A percentile compares a stretch with the other conserved stretches of the same genome.
phyloP scores from a whole-genome alignment of 2,888 invertebrate genomes.

The Copidosoma aretas region DNA sequence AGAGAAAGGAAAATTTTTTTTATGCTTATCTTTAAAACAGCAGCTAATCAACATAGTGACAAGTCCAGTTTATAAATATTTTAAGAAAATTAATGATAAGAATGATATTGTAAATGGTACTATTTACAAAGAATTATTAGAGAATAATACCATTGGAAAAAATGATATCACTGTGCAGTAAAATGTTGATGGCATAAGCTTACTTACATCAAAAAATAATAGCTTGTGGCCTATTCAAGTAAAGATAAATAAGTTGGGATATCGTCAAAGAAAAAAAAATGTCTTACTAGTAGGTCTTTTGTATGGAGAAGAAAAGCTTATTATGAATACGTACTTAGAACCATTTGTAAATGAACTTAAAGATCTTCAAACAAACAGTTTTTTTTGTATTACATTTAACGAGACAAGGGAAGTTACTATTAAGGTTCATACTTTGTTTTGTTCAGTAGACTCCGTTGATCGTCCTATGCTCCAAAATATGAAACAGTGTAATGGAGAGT shows the following conservation, averaged over 20 bases:
- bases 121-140: constrained; percentile 5
- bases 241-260: constrained; percentile 15
- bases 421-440: constrained; percentile 14
- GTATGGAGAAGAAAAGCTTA: background rate
- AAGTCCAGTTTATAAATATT: constrained; percentile 7
- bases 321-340: constrained; percentile 8
- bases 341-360: constrained; percentile 11
- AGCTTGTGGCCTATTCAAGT: constrained; percentile 15
- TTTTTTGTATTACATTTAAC: background rate
- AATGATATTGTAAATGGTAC: constrained; percentile 20
- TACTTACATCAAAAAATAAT: background rate
- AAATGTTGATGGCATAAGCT: constrained; percentile 21
- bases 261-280: constrained; percentile 10
- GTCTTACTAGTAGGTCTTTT: constrained; percentile 14
- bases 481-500: constrained; percentile 32
- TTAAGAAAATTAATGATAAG: constrained; percentile 1
- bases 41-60: constrained; percentile 19
- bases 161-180: constrained; percentile 18
- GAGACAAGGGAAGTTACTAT: background rate
- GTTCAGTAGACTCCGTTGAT: constrained; percentile 32
- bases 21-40: constrained; percentile 13
- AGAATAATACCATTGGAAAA: background rate
- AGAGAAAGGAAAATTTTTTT: constrained; percentile 2
- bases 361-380: background rate
- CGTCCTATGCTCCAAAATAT: constrained; percentile 28